Conservation (phyloP, 2,888 invertebrate species). For the Aleiodes leptofemur region DNA sequence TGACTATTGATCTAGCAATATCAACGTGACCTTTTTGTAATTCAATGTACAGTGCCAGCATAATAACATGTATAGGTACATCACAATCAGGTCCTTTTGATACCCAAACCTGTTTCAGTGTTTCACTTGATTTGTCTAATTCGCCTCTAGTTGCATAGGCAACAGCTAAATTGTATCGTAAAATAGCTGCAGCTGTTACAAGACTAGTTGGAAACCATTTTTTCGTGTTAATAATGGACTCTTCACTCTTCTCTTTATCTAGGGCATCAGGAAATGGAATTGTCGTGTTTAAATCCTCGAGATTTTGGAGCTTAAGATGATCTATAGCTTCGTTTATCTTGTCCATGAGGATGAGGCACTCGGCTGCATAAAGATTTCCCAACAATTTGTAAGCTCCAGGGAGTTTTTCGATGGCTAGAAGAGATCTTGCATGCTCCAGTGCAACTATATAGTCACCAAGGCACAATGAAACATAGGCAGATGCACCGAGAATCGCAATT, state of each 20-base stretch:
- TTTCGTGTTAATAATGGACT: constrained; percentile 61
- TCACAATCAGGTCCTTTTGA: constrained; percentile 76
- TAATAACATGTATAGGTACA: constrained; percentile 81
- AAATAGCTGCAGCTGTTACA: constrained; percentile 82
- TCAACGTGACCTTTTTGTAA: constrained; percentile 78
- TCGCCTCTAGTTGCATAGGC: constrained; percentile 86
- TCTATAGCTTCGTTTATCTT: constrained; percentile 89
- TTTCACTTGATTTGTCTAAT: constrained; percentile 80
- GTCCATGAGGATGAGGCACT: constrained; percentile 89
- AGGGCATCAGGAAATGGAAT: constrained; percentile 65
- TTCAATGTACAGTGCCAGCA: constrained; percentile 82
- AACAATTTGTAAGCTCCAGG: constrained; percentile 86
- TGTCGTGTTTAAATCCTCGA: constrained; percentile 77
- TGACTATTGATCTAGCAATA: constrained; percentile 79
- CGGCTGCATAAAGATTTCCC: constrained; percentile 92
- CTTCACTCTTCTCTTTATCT: constrained; percentile 75
- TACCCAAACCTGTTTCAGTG: constrained; percentile 78
- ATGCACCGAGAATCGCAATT: constrained; percentile 83
- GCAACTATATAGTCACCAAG: constrained; percentile 90
- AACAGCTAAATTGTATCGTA: constrained; percentile 88
- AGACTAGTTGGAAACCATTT: constrained; percentile 81
- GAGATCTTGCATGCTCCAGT: constrained; percentile 84
- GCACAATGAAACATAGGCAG: constrained; percentile 90
- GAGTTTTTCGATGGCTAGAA: constrained; percentile 84
- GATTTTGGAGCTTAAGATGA: constrained; percentile 87